phyloP scores from a whole-genome alignment of 2,797 vertebrate species.

The Acanthurus leucopareius region DNA sequence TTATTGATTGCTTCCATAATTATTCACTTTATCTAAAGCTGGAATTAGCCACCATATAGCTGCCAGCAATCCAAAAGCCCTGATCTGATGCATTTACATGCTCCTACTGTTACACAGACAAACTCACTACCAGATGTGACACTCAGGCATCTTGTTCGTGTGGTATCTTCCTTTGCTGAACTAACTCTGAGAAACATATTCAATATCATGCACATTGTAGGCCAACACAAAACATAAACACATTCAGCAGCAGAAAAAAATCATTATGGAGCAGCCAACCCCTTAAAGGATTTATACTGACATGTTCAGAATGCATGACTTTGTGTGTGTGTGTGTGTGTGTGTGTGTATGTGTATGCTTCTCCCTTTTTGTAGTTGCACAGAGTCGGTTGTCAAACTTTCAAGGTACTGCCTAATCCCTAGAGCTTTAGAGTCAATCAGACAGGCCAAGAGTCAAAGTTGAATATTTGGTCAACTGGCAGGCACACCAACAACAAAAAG shows the following conservation, averaged over 20 bases:
- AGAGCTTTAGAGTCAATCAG: neutral
- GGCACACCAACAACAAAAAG: neutral
- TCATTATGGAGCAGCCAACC: neutral
- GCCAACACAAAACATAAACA: constrained; percentile 4
- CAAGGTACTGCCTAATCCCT: constrained; percentile 18
- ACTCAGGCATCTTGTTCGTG: neutral
- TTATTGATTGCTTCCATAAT: constrained; percentile 82
- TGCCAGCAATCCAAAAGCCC: constrained; percentile 47
- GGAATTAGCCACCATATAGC: constrained; percentile 66
- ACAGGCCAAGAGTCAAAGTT: constrained; percentile 6
- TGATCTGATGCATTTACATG: constrained; percentile 31
- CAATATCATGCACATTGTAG: neutral
- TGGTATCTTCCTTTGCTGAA: neutral
- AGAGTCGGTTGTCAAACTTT: constrained; percentile 31
- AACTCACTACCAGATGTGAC: constrained; percentile 15
- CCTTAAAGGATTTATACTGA: constrained; percentile 1
- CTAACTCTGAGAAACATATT: neutral
- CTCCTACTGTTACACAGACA: constrained; percentile 20
- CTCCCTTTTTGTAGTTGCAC: constrained; percentile 3
- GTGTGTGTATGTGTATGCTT: neutral
- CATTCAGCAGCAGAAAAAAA: constrained; percentile 9
- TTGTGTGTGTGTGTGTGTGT: neutral
- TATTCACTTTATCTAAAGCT: constrained; percentile 81
- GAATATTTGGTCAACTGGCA: constrained; percentile 2
- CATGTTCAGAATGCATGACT: neutral